These are phyloP conservation scores for Macaca nemestrina DNA, from an alignment of 2,113 vertebrate species.

Conservation along the genomic window DNA sequence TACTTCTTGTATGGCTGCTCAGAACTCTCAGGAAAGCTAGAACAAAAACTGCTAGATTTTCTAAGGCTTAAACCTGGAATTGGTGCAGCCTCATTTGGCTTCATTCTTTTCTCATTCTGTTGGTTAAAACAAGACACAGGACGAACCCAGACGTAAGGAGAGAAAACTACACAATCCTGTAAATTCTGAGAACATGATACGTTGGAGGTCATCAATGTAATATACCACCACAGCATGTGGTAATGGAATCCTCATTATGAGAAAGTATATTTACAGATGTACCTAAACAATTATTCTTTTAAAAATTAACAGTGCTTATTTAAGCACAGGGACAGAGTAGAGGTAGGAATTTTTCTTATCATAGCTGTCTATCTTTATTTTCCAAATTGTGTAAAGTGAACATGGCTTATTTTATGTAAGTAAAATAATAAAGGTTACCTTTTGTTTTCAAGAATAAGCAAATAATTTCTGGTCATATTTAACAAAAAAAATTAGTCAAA, in stretches of 20 bases:
- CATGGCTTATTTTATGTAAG: not conserved
- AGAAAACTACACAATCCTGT: not conserved
- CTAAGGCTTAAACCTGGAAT: not conserved
- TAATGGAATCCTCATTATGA: not conserved
- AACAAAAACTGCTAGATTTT: not conserved
- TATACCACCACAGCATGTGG: accelerated
- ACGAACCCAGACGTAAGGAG: not conserved
- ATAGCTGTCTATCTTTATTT: not conserved
- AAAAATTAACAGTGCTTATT: not conserved
- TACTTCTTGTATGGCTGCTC: not conserved
- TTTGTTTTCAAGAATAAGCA: not conserved
- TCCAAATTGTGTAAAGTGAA: not conserved
- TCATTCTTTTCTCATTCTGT: too few species aligned
- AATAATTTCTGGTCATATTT: not conserved
- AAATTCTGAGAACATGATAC: accelerated
- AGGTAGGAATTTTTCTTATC: not conserved
- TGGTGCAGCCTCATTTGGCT: too few species aligned
- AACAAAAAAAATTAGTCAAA: not conserved
- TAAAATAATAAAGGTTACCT: not conserved
- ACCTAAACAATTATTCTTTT: not conserved
- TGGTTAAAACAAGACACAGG: not conserved
- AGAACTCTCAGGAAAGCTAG: not conserved
- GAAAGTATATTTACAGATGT: not conserved
- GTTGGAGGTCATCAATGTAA: accelerated
- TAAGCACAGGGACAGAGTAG: not conserved